These are phyloP conservation scores for Agrochola lota DNA, from an alignment of 2,888 invertebrate species.

Conservation along the genomic window DNA sequence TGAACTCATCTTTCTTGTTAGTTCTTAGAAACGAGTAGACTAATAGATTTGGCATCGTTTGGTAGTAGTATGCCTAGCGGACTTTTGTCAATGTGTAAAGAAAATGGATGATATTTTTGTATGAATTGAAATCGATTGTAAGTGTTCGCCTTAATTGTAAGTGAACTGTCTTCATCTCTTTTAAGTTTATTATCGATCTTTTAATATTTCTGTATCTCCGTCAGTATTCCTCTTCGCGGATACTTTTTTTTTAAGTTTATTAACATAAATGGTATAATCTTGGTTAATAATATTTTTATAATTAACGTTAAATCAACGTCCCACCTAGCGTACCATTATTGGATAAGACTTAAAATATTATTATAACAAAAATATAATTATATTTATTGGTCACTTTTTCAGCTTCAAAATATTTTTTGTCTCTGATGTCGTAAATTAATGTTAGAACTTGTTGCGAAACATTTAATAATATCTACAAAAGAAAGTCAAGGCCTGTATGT, in stretches of 20 bases:
- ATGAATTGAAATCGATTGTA: constrained; percentile 84
- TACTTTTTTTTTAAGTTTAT: constrained; percentile 49
- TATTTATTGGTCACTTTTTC: constrained; percentile 63
- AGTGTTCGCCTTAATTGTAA: constrained; percentile 83
- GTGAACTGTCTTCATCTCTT: constrained; percentile 66
- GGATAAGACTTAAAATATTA: constrained; percentile 77
- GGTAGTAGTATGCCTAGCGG: constrained; percentile 82
- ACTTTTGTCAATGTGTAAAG: constrained; percentile 85
- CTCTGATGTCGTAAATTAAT: constrained; percentile 70
- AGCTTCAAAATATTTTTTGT: constrained; percentile 64
- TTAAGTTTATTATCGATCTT: constrained; percentile 44
- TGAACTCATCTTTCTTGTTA: constrained; percentile 59
- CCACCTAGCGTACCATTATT: constrained; percentile 88
- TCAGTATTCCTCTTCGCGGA: constrained; percentile 53
- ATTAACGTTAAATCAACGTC: constrained; percentile 71
- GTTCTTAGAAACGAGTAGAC: constrained; percentile 58
- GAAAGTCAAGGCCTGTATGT: constrained; percentile 72
- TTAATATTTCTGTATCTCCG: constrained; percentile 39
- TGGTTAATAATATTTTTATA: constrained; percentile 72
- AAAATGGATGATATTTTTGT: constrained; percentile 89
- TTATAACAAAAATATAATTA: constrained; percentile 63
- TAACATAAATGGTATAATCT: constrained; percentile 65
- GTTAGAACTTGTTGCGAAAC: constrained; percentile 69
- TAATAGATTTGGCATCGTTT: constrained; percentile 66
- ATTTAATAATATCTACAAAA: constrained; percentile 59